Conservation (phyloP, 2,888 invertebrate genomes). For the Andrena camellia region DNA sequence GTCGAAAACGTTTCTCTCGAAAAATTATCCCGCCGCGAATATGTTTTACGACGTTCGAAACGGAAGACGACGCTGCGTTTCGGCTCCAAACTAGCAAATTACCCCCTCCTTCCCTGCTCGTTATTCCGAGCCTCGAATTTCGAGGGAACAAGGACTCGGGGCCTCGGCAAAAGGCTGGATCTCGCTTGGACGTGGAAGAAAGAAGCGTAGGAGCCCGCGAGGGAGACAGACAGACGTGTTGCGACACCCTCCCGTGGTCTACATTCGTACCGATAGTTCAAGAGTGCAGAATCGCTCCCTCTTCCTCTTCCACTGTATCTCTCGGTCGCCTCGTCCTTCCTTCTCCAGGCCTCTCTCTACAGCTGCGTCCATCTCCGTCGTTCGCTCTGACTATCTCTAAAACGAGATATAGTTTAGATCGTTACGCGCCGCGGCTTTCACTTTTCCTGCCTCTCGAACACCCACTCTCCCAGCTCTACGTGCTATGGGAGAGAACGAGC, state of each 20-base stretch:
- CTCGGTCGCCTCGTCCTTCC: slow-evolving; percentile 15
- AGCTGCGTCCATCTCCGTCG: slow-evolving; percentile 36
- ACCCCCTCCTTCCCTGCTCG: too few species aligned
- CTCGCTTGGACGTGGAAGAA: slow-evolving; percentile 43
- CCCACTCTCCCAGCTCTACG: slow-evolving; percentile 65
- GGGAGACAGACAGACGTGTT: slow-evolving; percentile 70
- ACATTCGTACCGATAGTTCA: slow-evolving; percentile 78
- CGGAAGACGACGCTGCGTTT: background rate
- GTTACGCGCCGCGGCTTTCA: slow-evolving; percentile 80
- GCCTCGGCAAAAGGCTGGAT: slow-evolving; percentile 42
- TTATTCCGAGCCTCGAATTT: background rate
- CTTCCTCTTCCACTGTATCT: slow-evolving; percentile 22
- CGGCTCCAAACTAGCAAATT: background rate
- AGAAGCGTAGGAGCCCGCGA: slow-evolving; percentile 66
- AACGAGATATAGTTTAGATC: slow-evolving; percentile 81
- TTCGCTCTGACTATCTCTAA: slow-evolving; percentile 64
- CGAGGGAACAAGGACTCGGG: background rate
- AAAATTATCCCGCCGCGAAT: background rate
- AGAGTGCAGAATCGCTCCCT: slow-evolving; percentile 70
- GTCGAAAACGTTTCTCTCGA: slow-evolving; percentile 8
- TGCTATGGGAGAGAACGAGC: slow-evolving; percentile 65
- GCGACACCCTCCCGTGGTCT: slow-evolving; percentile 76
- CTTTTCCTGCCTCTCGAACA: slow-evolving; percentile 78
- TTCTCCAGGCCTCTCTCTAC: slow-evolving; percentile 7
- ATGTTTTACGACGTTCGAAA: background rate